Conservation (phyloP, 2,888 invertebrate genomes). For the Odontothrips loti region DNA sequence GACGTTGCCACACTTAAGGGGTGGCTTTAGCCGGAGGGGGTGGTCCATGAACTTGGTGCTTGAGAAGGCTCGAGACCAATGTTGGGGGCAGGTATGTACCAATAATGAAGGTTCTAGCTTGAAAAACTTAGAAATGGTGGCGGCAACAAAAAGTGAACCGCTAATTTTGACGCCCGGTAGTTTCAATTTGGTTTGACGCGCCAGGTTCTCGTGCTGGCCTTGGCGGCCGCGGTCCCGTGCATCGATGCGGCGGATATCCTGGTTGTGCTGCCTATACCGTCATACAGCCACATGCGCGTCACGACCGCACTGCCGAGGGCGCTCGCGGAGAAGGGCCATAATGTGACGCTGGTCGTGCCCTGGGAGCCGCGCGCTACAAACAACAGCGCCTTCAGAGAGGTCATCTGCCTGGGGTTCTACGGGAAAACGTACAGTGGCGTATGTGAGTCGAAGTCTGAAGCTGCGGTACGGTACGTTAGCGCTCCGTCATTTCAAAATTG, state of each 20-base stretch:
- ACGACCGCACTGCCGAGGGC: background rate
- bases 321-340: background rate
- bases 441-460: background rate
- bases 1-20: too few relatives aligned
- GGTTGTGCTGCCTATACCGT: background rate
- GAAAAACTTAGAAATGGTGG: too few relatives aligned
- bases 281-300: background rate
- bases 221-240: background rate
- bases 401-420: background rate
- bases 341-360: background rate
- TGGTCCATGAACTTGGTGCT: too few relatives aligned
- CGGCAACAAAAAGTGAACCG: too few relatives aligned
- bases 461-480: too few relatives aligned
- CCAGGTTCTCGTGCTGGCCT: background rate
- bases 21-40: too few relatives aligned
- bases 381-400: background rate
- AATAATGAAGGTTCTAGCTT: too few relatives aligned
- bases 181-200: too few relatives aligned
- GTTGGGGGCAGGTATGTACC: too few relatives aligned
- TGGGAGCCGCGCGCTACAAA: background rate
- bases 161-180: too few relatives aligned
- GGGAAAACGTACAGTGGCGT: background rate
- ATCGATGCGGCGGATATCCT: background rate
- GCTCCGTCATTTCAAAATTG: too few relatives aligned
- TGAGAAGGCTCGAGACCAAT: too few relatives aligned